Evolutionary conservation across 2,797 vertebrate species (phyloP).

Genomic region (Tapirus indicus): DNA sequence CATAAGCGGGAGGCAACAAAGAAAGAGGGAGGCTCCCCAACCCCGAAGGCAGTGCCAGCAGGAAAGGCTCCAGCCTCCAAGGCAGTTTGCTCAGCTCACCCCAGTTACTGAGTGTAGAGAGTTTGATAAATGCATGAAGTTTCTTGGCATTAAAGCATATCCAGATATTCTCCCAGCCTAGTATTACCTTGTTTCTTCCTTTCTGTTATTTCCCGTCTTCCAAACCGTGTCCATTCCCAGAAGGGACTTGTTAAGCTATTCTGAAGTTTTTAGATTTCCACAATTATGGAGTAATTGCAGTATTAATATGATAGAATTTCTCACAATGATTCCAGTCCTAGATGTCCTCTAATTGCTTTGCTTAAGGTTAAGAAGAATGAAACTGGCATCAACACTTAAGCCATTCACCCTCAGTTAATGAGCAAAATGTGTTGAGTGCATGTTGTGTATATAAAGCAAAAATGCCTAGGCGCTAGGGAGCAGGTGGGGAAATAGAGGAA

Average conservation of each 20-base stretch:
- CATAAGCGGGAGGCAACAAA: not conserved
- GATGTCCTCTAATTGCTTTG: not conserved
- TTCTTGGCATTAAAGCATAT: conserved; percentile 14
- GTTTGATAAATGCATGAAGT: not conserved
- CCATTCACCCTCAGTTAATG: not conserved
- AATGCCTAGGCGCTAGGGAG: not conserved
- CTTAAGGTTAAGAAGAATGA: not conserved
- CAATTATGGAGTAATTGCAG: not conserved
- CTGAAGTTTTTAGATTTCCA: conserved; percentile 5
- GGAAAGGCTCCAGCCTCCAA: not conserved
- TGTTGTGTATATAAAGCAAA: not conserved
- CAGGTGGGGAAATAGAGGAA: no score
- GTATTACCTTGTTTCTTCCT: not conserved
- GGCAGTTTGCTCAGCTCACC: not conserved
- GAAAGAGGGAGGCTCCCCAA: not conserved
- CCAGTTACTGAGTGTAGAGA: not conserved
- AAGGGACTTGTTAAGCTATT: not conserved
- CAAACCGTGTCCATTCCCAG: not conserved
- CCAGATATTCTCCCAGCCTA: not conserved
- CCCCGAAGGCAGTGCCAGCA: not conserved
- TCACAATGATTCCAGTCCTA: not conserved
- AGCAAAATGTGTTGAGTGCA: not conserved
- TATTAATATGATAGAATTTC: not conserved
- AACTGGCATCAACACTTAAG: not conserved
- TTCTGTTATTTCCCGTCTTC: not conserved